Evolutionary conservation across 2,888 invertebrate species (phyloP), one percentile per base, ranked within the genome.

Genomic region (Timema cristinae): DNA sequence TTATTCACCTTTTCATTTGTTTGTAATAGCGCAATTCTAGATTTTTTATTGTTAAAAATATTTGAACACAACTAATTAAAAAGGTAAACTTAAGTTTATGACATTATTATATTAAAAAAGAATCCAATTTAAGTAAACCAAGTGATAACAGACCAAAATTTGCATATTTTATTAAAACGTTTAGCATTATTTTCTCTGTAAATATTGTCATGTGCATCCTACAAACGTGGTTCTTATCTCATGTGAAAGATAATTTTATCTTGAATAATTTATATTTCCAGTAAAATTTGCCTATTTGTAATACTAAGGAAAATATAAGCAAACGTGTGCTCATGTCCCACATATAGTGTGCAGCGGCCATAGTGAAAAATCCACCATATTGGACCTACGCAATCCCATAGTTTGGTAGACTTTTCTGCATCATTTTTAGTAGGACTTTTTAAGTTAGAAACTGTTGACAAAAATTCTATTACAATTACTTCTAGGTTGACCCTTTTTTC

Each of bases 381-480:
- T 63, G 63, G n/a, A 47, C 48, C 32, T 5, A 6, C 48, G 47
- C 47, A 13, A 13, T 7, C 11, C 63, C 47, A 32, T 32, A 47
- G 63, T 48, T 32, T 47, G 32, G 16, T 63, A 63, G 32, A 63
- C 63, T 63, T 5, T 63, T 63, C 9, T 32, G 32, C 47, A 32
- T 63, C 63, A 32, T 63, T 63, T 63, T 2, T 63, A 63, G 32
- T 2, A 0, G 32, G 63, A 9, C 6, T 63, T 63, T 63, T 63
- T 5, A 32, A 32, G 15, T 63, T 2, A 47, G 63, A 63, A 63
- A 16, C 5, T 32, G n/a, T 63, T 63, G 63, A 32, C 47, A 63
- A 13, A 63, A 63, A 63, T 63, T 63, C 9, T 63, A 63, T 63
- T 63, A 63, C 63, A 63, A 63, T 63, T n/a, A 63, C 32, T 63